A percentile compares a stretch with the other conserved stretches of the same genome.
Conservation (phyloP, 1,140 invertebrate genomes). For the Drosophila yakuba region DNA sequence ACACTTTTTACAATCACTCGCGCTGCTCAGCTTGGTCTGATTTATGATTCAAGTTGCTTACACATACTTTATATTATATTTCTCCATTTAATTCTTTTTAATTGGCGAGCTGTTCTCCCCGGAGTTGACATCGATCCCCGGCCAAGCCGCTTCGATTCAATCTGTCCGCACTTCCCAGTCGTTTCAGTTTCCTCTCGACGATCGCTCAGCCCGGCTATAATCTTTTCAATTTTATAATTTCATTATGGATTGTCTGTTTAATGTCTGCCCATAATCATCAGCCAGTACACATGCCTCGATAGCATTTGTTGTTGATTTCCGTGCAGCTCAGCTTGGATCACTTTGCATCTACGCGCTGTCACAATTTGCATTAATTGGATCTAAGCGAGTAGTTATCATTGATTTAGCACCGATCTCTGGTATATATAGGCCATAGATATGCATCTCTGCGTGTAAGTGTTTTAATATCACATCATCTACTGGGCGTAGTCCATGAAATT, state of each 20-base stretch:
- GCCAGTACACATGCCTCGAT: slow-evolving; percentile 55
- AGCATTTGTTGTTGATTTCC: slow-evolving; percentile 29
- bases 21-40: slow-evolving; percentile 25
- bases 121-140: slow-evolving; percentile 69
- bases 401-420: slow-evolving; percentile 79
- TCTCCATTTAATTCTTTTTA: slow-evolving; percentile 61
- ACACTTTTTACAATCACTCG: slow-evolving; percentile 62
- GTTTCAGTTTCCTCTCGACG: slow-evolving; percentile 61
- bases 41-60: slow-evolving; percentile 52
- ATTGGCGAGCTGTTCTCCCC: slow-evolving; percentile 60
- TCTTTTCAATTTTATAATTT: slow-evolving; percentile 76
- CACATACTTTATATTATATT: slow-evolving; percentile 48
- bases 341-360: slow-evolving; percentile 74
- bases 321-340: slow-evolving; percentile 26
- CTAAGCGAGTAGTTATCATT: slow-evolving; percentile 82
- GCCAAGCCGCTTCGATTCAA: slow-evolving; percentile 14
- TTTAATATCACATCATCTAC: slow-evolving; percentile 30
- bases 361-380: slow-evolving; percentile 81
- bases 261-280: slow-evolving; percentile 77
- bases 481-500: slow-evolving; percentile 39
- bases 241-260: slow-evolving; percentile 79
- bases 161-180: slow-evolving; percentile 24
- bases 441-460: slow-evolving; percentile 18
- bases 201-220: slow-evolving; percentile 50
- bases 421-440: slow-evolving; percentile 68